Evolutionary conservation across 2,888 invertebrate genomes (phyloP).

Genomic region (Adelognathus sp.): DNA sequence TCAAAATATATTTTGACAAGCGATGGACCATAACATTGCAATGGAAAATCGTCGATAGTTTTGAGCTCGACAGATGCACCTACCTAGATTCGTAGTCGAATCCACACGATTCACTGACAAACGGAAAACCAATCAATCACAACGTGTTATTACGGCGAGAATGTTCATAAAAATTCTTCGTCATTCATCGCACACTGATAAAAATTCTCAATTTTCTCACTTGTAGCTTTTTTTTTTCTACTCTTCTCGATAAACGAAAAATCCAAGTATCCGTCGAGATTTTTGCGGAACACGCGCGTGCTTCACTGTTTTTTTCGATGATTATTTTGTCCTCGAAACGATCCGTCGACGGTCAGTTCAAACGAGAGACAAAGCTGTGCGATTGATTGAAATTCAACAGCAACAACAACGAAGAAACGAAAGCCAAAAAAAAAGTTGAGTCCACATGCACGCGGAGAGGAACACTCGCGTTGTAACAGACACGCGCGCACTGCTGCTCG

Average conservation of each 20-base stretch:
- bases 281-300: conserved; percentile 9
- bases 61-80: too few species aligned
- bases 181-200: conserved; percentile 16
- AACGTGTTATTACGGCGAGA: conserved; percentile 7
- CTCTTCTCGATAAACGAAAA: neutral
- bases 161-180: neutral
- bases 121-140: conserved; percentile 22
- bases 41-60: too few species aligned
- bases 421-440: conserved; percentile 6
- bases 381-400: neutral
- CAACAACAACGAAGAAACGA: neutral
- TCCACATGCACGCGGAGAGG: conserved; percentile 51
- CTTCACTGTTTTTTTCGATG: neutral
- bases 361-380: neutral
- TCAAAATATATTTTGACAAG: too few species aligned
- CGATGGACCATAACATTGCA: too few species aligned
- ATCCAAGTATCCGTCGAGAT: conserved; percentile 7
- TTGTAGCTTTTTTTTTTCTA: neutral
- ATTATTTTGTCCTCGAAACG: neutral
- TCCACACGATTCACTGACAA: conserved; percentile 57
- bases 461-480: conserved; percentile 60
- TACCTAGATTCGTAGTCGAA: conserved; percentile 60
- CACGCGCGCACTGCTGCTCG: conserved; percentile 56
- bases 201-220: conserved; percentile 13
- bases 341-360: neutral